Evolutionary conservation across 2,888 invertebrate species (phyloP).

Genomic region (Hypomecis atomaria): DNA sequence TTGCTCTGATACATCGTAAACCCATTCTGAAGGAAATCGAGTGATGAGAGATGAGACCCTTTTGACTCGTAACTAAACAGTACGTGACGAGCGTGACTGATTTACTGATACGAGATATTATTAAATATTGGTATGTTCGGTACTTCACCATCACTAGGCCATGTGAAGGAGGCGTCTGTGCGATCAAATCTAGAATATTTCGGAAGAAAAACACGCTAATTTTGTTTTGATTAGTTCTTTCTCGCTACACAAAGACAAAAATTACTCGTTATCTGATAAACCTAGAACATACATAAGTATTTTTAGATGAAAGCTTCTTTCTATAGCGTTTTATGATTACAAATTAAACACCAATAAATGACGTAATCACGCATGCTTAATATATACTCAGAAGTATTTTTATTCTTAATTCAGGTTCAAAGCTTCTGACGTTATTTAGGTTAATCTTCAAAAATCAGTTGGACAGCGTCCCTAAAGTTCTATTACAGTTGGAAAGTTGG

Average conservation of each 20-base stretch:
- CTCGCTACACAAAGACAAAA: too few species aligned
- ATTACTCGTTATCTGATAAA: too few species aligned
- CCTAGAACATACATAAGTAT: too few species aligned
- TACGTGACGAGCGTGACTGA: slow-evolving; percentile 60
- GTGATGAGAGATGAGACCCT: slow-evolving; percentile 66
- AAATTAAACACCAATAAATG: too few species aligned
- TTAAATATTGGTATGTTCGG: not conserved
- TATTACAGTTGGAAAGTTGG: slow-evolving; percentile 35
- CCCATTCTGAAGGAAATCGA: slow-evolving; percentile 64
- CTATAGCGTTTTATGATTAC: too few species aligned
- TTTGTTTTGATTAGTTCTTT: too few species aligned
- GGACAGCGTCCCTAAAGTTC: slow-evolving; percentile 31
- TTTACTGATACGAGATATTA: slow-evolving; percentile 12
- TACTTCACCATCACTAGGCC: not conserved
- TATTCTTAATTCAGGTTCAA: not conserved
- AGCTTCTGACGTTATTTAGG: slow-evolving; percentile 5
- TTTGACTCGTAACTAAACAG: slow-evolving; percentile 58
- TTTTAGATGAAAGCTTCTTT: too few species aligned
- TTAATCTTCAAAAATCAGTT: slow-evolving; percentile 17
- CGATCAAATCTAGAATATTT: too few species aligned
- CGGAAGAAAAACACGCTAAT: too few species aligned
- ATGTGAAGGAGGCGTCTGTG: not conserved
- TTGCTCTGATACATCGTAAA: slow-evolving; percentile 60
- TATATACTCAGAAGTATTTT: too few species aligned
- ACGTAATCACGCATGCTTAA: too few species aligned